A percentile compares a stretch with the other conserved stretches of the same genome.
Conservation (phyloP, 2,888 invertebrate genomes). For the Lysandra coridon region DNA sequence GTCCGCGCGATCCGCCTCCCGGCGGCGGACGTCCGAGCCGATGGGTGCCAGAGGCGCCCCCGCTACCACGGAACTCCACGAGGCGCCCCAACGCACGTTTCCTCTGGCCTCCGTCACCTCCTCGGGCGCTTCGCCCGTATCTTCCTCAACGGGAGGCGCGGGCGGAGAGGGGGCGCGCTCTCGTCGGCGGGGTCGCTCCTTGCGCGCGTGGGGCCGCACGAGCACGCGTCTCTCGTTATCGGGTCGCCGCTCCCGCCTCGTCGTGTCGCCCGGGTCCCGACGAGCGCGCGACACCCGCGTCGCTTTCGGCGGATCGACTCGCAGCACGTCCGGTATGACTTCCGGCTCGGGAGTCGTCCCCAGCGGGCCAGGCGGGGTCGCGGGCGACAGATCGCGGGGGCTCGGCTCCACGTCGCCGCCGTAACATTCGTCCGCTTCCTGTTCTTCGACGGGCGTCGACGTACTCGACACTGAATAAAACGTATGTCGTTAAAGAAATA, state of each 20-base stretch:
- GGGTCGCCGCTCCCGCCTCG: slow-evolving; percentile 40
- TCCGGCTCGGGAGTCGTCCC: slow-evolving; percentile 13
- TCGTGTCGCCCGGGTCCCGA: slow-evolving; percentile 40
- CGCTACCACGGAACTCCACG: slow-evolving; percentile 66
- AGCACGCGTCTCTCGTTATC: slow-evolving; percentile 37
- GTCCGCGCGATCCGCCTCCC: slow-evolving; percentile 49
- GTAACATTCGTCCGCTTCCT: slow-evolving; percentile 42
- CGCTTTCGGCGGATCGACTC: slow-evolving; percentile 38
- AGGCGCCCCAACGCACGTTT: slow-evolving; percentile 59
- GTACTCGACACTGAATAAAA: slow-evolving; percentile 15
- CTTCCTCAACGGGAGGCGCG: slow-evolving; percentile 40
- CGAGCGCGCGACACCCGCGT: slow-evolving; percentile 39
- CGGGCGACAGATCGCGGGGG: slow-evolving; percentile 35
- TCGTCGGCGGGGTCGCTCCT: slow-evolving; percentile 44
- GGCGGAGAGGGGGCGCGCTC: slow-evolving; percentile 41
- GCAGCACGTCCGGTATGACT: slow-evolving; percentile 5
- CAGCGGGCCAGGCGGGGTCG: slow-evolving; percentile 22
- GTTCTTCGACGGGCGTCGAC: slow-evolving; percentile 32
- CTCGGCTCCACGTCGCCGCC: slow-evolving; percentile 46
- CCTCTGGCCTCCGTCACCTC: slow-evolving; percentile 46
- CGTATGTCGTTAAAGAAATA: neutral
- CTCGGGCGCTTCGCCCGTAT: slow-evolving; percentile 47
- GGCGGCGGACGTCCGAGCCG: slow-evolving; percentile 63
- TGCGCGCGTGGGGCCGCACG: slow-evolving; percentile 43
- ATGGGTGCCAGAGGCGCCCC: slow-evolving; percentile 59